Evolutionary conservation across 2,113 vertebrate species (phyloP).

Genomic region (Sprattus sprattus): DNA sequence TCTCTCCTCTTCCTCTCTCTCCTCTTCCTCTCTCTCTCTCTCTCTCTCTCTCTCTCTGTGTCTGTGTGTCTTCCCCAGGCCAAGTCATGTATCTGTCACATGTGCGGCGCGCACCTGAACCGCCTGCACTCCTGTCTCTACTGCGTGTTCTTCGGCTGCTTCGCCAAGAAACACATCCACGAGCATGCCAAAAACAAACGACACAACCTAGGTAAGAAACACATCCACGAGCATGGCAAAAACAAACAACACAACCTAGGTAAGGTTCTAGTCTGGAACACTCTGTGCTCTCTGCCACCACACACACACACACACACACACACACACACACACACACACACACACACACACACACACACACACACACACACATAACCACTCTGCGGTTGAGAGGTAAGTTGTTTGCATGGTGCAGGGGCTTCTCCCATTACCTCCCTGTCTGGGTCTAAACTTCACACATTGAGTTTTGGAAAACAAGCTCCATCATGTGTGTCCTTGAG

Average conservation of each 20-base stretch:
- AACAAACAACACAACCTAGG: constrained; percentile 96
- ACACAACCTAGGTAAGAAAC: constrained; percentile 96
- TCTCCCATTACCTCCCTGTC: too few relatives aligned
- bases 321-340: constrained; percentile 60
- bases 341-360: constrained; percentile 74
- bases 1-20: not conserved
- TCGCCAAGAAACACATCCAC: constrained; percentile 98
- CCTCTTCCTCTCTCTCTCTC: not conserved
- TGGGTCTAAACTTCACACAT: too few relatives aligned
- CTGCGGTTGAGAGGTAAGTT: too few relatives aligned
- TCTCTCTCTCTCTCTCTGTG: not conserved
- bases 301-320: constrained; percentile 78
- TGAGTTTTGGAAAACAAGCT: too few relatives aligned
- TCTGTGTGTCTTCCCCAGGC: constrained; percentile 68
- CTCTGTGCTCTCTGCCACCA: constrained; percentile 61
- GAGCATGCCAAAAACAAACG: constrained; percentile 97
- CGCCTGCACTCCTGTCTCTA: constrained; percentile 98
- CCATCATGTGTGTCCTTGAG: too few relatives aligned
- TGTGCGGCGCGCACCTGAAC: constrained; percentile 89
- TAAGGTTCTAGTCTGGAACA: constrained; percentile 63
- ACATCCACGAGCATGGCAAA: constrained; percentile 71
- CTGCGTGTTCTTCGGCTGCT: constrained; percentile 99
- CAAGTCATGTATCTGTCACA: constrained; percentile 88
- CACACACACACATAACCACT: not conserved
- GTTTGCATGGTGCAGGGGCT: too few relatives aligned